Base-by-base conservation (phyloP, 1,140 invertebrate species). In the Pseudobourletiella spinata region DNA sequence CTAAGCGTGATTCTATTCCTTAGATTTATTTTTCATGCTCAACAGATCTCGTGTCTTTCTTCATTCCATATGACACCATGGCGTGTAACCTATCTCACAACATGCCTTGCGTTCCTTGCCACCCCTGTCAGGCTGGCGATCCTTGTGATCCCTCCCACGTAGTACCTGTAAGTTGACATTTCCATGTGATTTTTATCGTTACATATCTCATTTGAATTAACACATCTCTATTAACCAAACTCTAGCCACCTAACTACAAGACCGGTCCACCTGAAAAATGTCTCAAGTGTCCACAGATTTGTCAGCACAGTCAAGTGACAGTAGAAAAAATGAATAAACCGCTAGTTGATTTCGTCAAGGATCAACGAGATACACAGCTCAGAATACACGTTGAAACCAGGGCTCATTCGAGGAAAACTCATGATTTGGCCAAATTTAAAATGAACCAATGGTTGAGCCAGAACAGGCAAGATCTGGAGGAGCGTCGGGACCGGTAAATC, bases 371-470 rank as follows among this genome's bases (percentile, higher is more conserved):
- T 22, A 57, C 54, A 44, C 35, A n/a, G 15, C 30, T 64, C 11
- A n/a, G 43, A 3, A 57, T 32, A 28, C 15, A 58, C 25, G 46
- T 68, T 20, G 63, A 68, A 24, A 68, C 62, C 50, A 26, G 26
- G 20, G 55, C 56, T 2, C 20, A 66, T 20, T 28, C 30, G 1
- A 46, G 42, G 32, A 63, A 69, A 42, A 39, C 60, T 20, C 11
- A 18, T 24, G 57, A 60, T 32, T 54, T 60, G 28, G 52, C 64
- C 20, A 57, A 60, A 22, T 63, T 63, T 28, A 58, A 54, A 35
- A 32, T 50, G 29, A 29, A 39, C 55, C 20, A n/a, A 6, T 22
- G 42, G 18, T 14, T 63, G 25, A 50, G 32, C 42, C 43, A 63
- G 32, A 50, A 35, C n/a, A 16, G 20, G 2, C 42, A 56, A 14